These are phyloP conservation scores for Poicephalus gulielmi DNA, from an alignment of 2,113 vertebrate species.

Conservation along the genomic window DNA sequence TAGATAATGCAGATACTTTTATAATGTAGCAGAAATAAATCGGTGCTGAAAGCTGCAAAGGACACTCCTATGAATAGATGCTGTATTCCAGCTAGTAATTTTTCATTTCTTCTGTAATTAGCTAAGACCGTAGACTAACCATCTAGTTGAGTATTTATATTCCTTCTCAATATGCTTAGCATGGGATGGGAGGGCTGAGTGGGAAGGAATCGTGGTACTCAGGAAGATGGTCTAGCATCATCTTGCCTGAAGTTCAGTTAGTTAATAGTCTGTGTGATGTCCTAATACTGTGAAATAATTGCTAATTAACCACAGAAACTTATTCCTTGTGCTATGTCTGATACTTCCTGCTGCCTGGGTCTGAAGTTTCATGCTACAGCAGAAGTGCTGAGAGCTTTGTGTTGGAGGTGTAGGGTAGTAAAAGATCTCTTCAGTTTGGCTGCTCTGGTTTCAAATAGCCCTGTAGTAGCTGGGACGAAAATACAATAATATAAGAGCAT, in stretches of 20 bases:
- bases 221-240: background rate
- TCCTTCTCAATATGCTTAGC: background rate
- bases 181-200: background rate
- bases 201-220: background rate
- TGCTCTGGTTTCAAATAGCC: background rate
- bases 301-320: background rate
- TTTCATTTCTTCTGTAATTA: background rate
- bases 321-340: background rate
- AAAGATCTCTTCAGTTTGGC: background rate
- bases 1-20: background rate
- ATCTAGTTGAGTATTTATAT: background rate
- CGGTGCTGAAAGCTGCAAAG: background rate
- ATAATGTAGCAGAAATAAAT: background rate
- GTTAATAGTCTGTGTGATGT: background rate
- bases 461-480: background rate
- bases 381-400: background rate
- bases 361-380: background rate
- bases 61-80: rapidly evolving
- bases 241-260: background rate
- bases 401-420: background rate
- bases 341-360: background rate
- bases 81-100: background rate
- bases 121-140: background rate
- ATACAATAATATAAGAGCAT: background rate
- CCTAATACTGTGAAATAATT: background rate